Evolutionary conservation across 2,888 invertebrate genomes (phyloP), one percentile per base, ranked within the genome.

Genomic region (Parnassius smintheus): DNA sequence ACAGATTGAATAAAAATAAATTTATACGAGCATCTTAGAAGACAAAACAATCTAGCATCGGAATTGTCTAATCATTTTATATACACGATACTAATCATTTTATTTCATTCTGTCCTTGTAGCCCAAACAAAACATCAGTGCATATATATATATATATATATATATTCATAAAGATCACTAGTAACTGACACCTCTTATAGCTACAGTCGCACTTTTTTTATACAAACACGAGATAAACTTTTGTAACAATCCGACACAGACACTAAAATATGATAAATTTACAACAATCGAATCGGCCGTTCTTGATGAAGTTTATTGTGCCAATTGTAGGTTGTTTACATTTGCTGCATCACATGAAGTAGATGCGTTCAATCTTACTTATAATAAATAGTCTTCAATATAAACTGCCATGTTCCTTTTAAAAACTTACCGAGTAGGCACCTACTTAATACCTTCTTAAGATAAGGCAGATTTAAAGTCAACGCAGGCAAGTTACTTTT

Each of bases 281-380:
- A 83, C 80, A 83, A 78, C 80, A 80, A 86, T 85, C 80, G 75
- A 76, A 75, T 84, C 80, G 78, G 70, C 70, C 74, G 89, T 83
- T 85, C 87, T 86, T 88, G 85, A 83, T 88, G 83, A 75, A 83
- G 90, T 88, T 88, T 88, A 84, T 87, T 85, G 89, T 76, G 77
- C 90, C 71, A 83, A 77, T 85, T 90, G 78, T 78, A 84, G 88
- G 86, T 89, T 88, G 82, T 88, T 88, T 84, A 84, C 87, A 81
- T 74, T 48, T 69, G 68, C 59, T 46, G 69, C 61, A 67, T 65
- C 67, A 66, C 62, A 61, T 71, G 67, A 69, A 72, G 75, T 75
- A 75, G 73, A 73, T 77, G 76, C 72, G 75, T 76, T 66, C 60
- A 56, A 65, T 58, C 57, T 54, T 53, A 45, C 56, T 22, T n/a